These are phyloP conservation scores for Cephus pygmeus DNA, from an alignment of 2,888 invertebrate genomes.

Conservation along the genomic window DNA sequence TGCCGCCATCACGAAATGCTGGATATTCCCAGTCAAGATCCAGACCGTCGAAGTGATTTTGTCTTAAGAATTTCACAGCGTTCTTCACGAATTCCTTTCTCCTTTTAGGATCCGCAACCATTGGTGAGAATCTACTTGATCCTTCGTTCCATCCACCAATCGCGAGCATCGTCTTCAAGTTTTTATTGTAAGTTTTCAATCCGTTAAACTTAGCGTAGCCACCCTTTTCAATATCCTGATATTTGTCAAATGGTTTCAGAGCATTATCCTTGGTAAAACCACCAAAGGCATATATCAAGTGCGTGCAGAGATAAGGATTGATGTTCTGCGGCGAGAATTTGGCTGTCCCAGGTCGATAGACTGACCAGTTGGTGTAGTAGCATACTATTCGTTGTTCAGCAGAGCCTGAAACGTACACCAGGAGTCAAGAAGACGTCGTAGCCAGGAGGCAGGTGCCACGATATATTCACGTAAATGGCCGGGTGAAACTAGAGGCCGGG, in stretches of 20 bases:
- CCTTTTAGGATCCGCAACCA: conserved; percentile 82
- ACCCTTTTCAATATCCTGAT: conserved; percentile 97
- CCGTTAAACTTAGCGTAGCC: conserved; percentile 95
- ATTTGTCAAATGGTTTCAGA: conserved; percentile 92
- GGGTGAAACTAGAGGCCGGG: conserved; percentile 45
- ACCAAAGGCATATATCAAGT: conserved; percentile 92
- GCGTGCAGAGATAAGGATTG: conserved; percentile 93
- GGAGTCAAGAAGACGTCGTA: neutral
- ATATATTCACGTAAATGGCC: conserved; percentile 38
- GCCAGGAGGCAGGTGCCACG: neutral
- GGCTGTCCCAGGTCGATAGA: conserved; percentile 89
- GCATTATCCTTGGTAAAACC: conserved; percentile 92
- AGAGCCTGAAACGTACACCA: conserved; percentile 56
- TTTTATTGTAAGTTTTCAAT: conserved; percentile 91
- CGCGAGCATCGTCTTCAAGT: conserved; percentile 89
- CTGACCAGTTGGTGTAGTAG: conserved; percentile 95
- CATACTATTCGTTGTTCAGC: conserved; percentile 84
- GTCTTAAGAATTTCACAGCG: conserved; percentile 85
- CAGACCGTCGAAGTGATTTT: conserved; percentile 92
- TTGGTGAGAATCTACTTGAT: conserved; percentile 86
- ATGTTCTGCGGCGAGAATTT: conserved; percentile 94
- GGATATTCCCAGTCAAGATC: conserved; percentile 95
- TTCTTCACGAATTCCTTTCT: conserved; percentile 87
- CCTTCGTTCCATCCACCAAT: conserved; percentile 97
- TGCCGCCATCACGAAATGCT: conserved; percentile 77